Evolutionary conservation across 30 jellyfish, hydroid and myxozoan species (phyloP), one percentile per base, ranked within the genome.

Genomic region (Cassiopea andromeda): DNA sequence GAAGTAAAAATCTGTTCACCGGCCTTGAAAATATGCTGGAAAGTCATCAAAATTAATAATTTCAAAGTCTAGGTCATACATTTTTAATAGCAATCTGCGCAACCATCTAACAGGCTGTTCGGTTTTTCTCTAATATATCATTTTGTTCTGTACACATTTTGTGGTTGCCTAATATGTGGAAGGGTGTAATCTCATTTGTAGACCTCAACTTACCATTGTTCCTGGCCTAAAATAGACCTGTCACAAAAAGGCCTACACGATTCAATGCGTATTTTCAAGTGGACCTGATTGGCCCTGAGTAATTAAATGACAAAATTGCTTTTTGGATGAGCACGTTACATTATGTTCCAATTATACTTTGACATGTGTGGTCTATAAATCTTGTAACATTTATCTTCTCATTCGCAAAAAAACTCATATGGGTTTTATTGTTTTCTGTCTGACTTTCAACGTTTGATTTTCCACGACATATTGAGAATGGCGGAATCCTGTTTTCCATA

Each of bases 351-450:
- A 61, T 66, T 67, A 81, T 18, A 19, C 18, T 67, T 38, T 81
- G 89, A 60, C 81, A 81, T 81, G 89, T 81, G 89, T 81, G 89
- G 89, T 81, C 89, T 81, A 68, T 47, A 81, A 61, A 81, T 81
- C 89, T 72, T 46, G 72, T 59, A 81, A 81, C 69, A 67, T 67
- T 15, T 81, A 69, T 69, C 80, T 77, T 61, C 80, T 81, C 73
- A 81, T 81, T 60, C 27, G 44, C 46, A 46, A 18, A 81, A 27
- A 48, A n/a, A 64, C 70, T 81, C 79, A 81, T 64, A 67, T 17
- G 69, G 66, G 68, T 19, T 70, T 43, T 43, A 70, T 70, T 70
- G 79, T 70, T 70, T 70, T 3, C 10, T 12, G 54, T 16, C 54
- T 16, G 15, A 54, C 79, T 16, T 14, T 1, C 79, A 16, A 2